phyloP scores from a whole-genome alignment of 2,888 invertebrate species.

The Peribatodes rhomboidaria region DNA sequence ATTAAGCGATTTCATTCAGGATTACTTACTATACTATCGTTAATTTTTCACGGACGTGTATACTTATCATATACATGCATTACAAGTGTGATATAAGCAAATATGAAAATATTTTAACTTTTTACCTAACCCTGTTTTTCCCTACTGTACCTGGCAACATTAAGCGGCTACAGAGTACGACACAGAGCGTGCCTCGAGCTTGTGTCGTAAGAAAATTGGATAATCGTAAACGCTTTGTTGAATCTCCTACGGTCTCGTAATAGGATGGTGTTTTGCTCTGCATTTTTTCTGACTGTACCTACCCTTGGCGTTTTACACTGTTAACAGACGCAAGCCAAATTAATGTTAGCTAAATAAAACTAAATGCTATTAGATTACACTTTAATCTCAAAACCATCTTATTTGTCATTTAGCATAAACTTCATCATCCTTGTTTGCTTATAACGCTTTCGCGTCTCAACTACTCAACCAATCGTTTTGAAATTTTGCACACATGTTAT shows the following conservation, averaged over 20 bases:
- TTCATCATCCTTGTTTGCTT: no score
- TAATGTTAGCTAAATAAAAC: neutral
- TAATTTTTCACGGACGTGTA: no score
- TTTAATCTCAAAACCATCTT: no score
- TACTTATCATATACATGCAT: neutral
- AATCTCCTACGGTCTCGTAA: conserved; percentile 35
- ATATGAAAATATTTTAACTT: neutral
- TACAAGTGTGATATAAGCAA: neutral
- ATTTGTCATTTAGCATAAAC: no score
- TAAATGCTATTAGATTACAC: no score
- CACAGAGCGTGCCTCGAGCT: conserved; percentile 27
- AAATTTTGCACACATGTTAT: no score
- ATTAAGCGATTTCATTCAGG: no score
- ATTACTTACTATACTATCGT: no score
- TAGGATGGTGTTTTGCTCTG: conserved; percentile 36
- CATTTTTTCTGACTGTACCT: conserved; percentile 15
- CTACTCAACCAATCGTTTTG: no score
- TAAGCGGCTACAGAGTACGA: conserved; percentile 19
- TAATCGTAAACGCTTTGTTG: conserved; percentile 48
- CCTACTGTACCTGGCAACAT: conserved; percentile 27
- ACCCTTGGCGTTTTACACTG: neutral
- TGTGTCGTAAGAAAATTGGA: conserved; percentile 49
- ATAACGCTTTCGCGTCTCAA: no score
- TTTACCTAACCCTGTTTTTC: conserved; percentile 18
- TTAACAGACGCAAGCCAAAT: neutral